A percentile compares a stretch with the other conserved stretches of the same genome.
phyloP scores from a whole-genome alignment of 2,888 invertebrate species.

The Heterodera filipjevi region DNA sequence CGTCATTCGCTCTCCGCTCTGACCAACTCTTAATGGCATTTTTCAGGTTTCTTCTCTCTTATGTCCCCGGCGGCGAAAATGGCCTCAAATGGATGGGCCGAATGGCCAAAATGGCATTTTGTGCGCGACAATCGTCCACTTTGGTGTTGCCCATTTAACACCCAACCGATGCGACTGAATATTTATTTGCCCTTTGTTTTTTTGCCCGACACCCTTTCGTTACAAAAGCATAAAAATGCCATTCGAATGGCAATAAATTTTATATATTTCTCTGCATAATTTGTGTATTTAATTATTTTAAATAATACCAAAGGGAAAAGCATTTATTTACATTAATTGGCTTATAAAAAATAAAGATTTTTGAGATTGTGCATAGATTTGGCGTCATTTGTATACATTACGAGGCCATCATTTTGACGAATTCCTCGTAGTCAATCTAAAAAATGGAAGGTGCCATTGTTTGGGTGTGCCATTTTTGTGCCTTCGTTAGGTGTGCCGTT shows the following conservation, averaged over 20 bases:
- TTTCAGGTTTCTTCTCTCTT: conserved; percentile 37
- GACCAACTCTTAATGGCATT: no score
- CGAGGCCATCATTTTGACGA: conserved; percentile 52
- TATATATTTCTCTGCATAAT: no score
- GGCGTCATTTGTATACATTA: neutral
- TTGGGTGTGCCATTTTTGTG: no score
- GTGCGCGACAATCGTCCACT: conserved; percentile 30
- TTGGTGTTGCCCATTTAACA: conserved; percentile 35
- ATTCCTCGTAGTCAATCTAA: conserved; percentile 64
- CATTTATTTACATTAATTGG: neutral
- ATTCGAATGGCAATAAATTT: conserved; percentile 10
- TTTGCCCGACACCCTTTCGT: neutral
- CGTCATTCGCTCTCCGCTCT: no score
- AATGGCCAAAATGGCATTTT: conserved; percentile 32
- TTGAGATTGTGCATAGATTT: neutral
- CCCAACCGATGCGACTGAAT: neutral
- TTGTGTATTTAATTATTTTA: neutral
- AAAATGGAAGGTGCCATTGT: conserved; percentile 32
- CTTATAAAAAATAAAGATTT: neutral
- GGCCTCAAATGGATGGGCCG: conserved; percentile 35
- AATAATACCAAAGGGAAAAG: neutral
- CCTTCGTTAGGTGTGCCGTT: no score
- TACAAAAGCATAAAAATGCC: conserved; percentile 14
- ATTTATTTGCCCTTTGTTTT: conserved; percentile 9
- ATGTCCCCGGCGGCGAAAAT: conserved; percentile 36